Base-by-base conservation (phyloP, 2,113 vertebrate species). In the Tringa solitaria region DNA sequence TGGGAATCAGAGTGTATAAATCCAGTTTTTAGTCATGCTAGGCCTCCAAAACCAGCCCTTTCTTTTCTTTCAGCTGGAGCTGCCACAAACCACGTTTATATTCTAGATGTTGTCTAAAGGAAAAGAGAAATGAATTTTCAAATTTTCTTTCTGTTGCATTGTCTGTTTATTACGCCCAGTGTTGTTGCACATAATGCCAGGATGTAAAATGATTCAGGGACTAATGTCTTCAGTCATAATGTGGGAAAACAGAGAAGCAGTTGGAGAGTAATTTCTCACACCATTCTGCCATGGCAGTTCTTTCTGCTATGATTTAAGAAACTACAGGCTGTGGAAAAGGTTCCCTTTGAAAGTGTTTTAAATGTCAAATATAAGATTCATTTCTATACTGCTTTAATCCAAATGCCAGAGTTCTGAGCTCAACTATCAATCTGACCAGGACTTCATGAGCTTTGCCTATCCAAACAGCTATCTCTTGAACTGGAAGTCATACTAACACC, bases 301-400 rank as follows among this genome's bases (percentile, higher is more conserved):
- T 90, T 97, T 96, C 96, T 97, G 87, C 94, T 96, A 67, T 98
- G 97, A 98, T 98, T 98, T 98, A 98, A 95, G 96, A 96, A 98
- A 98, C 95, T 87, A 87, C 59, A 86, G 83, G 90, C 96, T 65
- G 84, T 96, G 95, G 94, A 97, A 98, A 98, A 98, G 93, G 95
- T 97, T 97, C 96, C 93, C 95, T 94, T 92, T 82, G 80, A 93
- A 97, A 94, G 94, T 93, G 89, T 96, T 98, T 98, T 97, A 98
- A 98, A 98, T 98, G 98, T 98, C 98, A 98, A 96, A 97, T 97
- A 94, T 91, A 97, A 97, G 98, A 98, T 98, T 97, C 92, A 98
- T 98, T 98, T 98, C 95, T 96, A 75, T 95, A 91, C 91, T 94
- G 80, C 95, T 97, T 97, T 97, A 97, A 97, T 97, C 97, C 97